Evolutionary conservation across 2,888 invertebrate species (phyloP), one percentile per base, ranked within the genome.

Genomic region (Nomada fabriciana): DNA sequence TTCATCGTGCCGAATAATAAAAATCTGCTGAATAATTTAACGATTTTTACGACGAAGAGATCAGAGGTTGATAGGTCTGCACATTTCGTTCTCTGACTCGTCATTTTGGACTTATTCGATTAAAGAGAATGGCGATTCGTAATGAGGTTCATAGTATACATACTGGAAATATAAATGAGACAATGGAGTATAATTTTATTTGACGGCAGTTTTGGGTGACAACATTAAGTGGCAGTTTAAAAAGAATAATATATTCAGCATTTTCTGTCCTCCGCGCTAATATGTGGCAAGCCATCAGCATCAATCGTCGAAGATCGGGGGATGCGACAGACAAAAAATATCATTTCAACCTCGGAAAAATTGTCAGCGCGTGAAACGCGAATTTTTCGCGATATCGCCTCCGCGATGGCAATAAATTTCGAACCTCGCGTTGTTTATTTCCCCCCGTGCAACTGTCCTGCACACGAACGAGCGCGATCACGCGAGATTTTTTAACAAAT

Each of bases 301-400:
- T 57, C 43, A 59, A 69, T 69, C 43, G 43, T 15, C 57, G 13
- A 47, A 43, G 25, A 57, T 70, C 59, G 67, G 13, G n/a, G 20
- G 47, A 23, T 11, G 25, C n/a, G n/a, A 10, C 23, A 9, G 57
- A 36, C 7, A 36, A 36, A 0, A 7, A 68, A 59, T 59, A 50
- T 68, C 57, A 59, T 50, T 68, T 15, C 5, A 67, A 47, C 36
- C n/a, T n/a, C 15, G 25, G 61, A 64, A 71, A 36, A 71, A 47
- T 57, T 23, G 20, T 36, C 50, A 18, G 25, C 9, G n/a, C 47
- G 61, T 47, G 50, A 61, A 76, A 64, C 52, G 50, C 13, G 52
- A 64, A 69, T 76, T 78, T 63, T 57, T 76, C 78, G 47, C 63
- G 25, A 67, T 59, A 75, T 61, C 76, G 47, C 60, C 23, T 36